phyloP scores from a whole-genome alignment of 2,797 vertebrate species.

The Galagoides demidoff region DNA sequence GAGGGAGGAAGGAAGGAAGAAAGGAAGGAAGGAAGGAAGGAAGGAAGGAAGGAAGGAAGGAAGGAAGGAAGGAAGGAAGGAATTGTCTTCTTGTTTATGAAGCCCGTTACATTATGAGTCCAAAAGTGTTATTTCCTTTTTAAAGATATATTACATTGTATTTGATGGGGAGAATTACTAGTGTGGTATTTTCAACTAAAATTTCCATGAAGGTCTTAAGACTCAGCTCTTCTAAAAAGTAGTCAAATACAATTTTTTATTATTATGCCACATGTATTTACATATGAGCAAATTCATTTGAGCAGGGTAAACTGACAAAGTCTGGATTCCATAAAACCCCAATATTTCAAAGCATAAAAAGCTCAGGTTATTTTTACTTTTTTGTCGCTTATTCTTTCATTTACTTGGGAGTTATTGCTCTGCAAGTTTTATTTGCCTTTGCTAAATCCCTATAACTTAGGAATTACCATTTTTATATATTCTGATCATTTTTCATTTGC shows the following conservation, averaged over 20 bases:
- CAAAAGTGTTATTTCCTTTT: neutral
- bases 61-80: too few relatives aligned
- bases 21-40: too few relatives aligned
- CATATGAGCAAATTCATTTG: neutral
- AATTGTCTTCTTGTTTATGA: too few relatives aligned
- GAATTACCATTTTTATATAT: neutral
- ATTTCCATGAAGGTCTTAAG: neutral
- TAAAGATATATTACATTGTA: neutral
- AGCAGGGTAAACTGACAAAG: neutral
- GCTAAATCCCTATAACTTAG: neutral
- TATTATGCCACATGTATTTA: neutral
- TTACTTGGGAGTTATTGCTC: neutral
- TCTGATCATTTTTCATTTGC: neutral
- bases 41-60: too few relatives aligned
- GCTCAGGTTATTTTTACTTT: neutral
- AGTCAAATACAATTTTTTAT: neutral
- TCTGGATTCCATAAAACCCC: neutral
- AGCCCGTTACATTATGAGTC: neutral
- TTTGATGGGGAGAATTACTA: neutral
- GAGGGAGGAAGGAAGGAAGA: too few relatives aligned
- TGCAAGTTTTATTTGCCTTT: neutral
- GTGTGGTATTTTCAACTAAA: neutral
- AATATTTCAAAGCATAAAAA: constrained; percentile 14
- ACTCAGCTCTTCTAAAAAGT: neutral
- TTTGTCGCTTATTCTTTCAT: neutral